Evolutionary conservation across 2,113 vertebrate genomes (phyloP).

Genomic region (Prochilodus magdalenae): DNA sequence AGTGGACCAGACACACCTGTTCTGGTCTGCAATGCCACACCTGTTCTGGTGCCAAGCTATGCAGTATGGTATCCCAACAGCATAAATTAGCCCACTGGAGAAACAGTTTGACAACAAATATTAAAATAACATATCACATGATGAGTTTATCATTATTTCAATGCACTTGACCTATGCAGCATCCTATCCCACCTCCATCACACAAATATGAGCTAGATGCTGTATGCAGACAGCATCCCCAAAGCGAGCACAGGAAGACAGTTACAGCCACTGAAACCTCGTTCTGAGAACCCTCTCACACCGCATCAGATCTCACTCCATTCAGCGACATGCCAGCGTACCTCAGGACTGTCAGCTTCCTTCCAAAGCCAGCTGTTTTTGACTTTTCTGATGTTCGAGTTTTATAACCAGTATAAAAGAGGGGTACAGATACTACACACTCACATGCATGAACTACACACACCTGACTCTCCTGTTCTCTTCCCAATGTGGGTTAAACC

Average conservation of each 20-base stretch:
- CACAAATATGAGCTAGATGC: background rate
- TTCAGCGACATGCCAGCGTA: background rate
- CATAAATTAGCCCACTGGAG: too few relatives aligned
- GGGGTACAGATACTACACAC: background rate
- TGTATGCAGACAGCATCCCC: background rate
- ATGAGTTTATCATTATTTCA: too few relatives aligned
- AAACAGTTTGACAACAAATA: too few relatives aligned
- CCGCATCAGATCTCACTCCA: background rate
- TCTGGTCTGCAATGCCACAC: too few relatives aligned
- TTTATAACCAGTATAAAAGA: background rate
- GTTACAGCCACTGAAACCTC: background rate
- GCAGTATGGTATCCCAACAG: too few relatives aligned
- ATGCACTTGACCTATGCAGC: too few relatives aligned
- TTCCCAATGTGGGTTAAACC: slow-evolving; percentile 3
- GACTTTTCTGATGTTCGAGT: background rate
- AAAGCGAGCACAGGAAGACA: background rate
- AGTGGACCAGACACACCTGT: too few relatives aligned
- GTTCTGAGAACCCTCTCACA: background rate
- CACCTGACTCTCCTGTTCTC: background rate
- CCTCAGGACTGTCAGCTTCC: background rate
- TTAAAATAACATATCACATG: too few relatives aligned
- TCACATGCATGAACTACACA: slow-evolving; percentile 19
- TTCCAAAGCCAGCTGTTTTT: background rate
- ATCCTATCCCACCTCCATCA: background rate
- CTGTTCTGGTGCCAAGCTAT: too few relatives aligned